These are phyloP conservation scores for Macrosteles quadrilineatus DNA, from an alignment of 1,140 invertebrate genomes.

Conservation along the genomic window DNA sequence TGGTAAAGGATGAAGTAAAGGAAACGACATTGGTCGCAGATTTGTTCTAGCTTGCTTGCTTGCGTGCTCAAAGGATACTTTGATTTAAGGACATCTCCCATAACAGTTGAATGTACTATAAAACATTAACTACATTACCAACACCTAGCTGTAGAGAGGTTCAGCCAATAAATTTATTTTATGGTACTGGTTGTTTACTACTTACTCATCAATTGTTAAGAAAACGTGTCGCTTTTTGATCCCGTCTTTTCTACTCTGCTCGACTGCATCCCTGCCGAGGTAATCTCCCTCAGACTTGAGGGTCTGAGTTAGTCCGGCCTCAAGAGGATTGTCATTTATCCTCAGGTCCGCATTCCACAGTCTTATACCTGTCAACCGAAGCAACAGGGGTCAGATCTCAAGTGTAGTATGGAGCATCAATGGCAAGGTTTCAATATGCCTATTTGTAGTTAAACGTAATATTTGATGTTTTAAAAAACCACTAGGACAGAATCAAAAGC, in stretches of 20 bases:
- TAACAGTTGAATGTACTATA: too few species aligned
- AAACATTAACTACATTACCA: too few species aligned
- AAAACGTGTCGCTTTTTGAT: conserved; percentile 72
- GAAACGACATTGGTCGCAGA: too few species aligned
- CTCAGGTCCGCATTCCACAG: conserved; percentile 83
- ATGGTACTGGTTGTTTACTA: too few species aligned
- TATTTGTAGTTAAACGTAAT: background rate
- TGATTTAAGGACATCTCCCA: too few species aligned
- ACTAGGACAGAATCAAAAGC: too few species aligned
- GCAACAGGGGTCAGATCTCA: conserved; percentile 15
- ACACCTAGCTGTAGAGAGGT: too few species aligned
- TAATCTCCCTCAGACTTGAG: conserved; percentile 76
- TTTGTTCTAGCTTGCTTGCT: too few species aligned
- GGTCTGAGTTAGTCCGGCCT: conserved; percentile 75
- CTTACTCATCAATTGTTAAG: conserved; percentile 70
- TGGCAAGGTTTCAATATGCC: background rate
- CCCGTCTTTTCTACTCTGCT: conserved; percentile 63
- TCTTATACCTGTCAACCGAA: conserved; percentile 66
- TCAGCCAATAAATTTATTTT: too few species aligned
- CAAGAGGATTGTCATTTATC: conserved; percentile 80
- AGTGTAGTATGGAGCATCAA: conserved; percentile 22
- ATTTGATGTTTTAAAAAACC: background rate
- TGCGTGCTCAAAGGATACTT: too few species aligned
- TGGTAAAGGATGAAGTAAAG: too few species aligned
- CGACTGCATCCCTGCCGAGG: conserved; percentile 70